Evolutionary conservation across 2,888 invertebrate genomes (phyloP), one percentile per base, ranked within the genome.

Genomic region (Tetheella fluctuosa): DNA sequence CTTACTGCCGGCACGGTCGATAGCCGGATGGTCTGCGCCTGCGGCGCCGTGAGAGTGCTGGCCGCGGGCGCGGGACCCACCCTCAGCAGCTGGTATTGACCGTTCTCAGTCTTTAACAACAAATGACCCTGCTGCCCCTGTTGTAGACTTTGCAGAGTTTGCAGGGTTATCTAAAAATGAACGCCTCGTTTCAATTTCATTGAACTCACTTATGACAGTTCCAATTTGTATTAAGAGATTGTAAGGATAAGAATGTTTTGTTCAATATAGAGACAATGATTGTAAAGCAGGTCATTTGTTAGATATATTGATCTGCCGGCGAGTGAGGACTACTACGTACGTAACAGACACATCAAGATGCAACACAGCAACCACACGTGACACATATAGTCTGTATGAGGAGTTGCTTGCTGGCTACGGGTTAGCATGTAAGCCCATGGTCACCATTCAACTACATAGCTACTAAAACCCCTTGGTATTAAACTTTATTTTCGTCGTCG

Each of bases 61-160:
- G 95, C 94, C 64, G 95, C 89, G 63, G 97, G 95, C 69, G 97
- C 96, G 74, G 97, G 97, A 71, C 97, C 97, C 79, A 98, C 97
- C 88, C 98, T 95, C 84, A 99, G 94, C 88, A 99, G 94, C 91
- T 99, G 98, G 92, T 97, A 97, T 90, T 98, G 98, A 83, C 99
- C 99, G 94, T 97, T 98, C 94, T 99, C 99, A 84, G 98, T 99
- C 95, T 98, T 98, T 89, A 99, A 95, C 86, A 99, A 95, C 88
- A 99, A 95, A 90, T 95, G 95, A 88, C 98, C 97, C 90, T 97
- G 97, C 89, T 97, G 97, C 86, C 97, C 96, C 74, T 97, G 96
- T 93, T 97, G 97, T 73, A 97, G 94, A 85, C 96, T 96, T 90
- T 97, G 97, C 81, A 98, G 94, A 84, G 97, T 95, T 94, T 97